Base-by-base conservation (phyloP, 2,888 invertebrate genomes). In the Hemistola chrysoprasaria region DNA sequence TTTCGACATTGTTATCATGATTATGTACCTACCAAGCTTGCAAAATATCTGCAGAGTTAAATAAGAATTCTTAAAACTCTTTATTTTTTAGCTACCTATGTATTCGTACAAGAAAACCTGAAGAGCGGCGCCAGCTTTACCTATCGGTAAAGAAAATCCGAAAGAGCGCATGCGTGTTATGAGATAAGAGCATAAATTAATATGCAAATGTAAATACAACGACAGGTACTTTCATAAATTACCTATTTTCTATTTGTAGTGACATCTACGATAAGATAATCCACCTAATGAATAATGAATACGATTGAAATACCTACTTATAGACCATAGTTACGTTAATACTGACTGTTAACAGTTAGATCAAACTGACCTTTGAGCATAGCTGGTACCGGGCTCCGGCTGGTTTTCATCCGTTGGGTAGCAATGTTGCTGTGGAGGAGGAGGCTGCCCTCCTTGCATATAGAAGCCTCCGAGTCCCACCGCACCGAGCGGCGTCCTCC, bases 401-500 rank as follows among this genome's bases (percentile, higher is more conserved):
- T 94, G 93, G 72, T 96, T 96, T 74, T 95, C 96, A 67, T 96
- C 95, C 3, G 93, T 93, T 73, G 83, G 87, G 44, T 83, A 87
- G 70, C 80, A 91, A 79, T 66, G 92, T 70, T 91, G 91, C 22
- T 89, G 90, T 49, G 85, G 80, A 20, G 76, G 78, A 60, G 84
- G 82, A 52, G 88, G 84, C 71, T 90, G 88, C 34, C 91, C 90
- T 46, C 90, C 90, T 71, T 95, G 95, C 76, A 95, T 95, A 81
- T 95, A 96, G 80, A 95, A 96, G n/a, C 95, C 95, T 11, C 96
- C 95, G 16, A 96, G 88, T 8, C 95, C 95, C 11, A 96, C 95
- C 3, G 95, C 93, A 6, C 96, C 95, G 37, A 96, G 80, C 11
- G 96, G 96, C 22, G 96, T 96, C 62, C 96, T 85, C 54, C 95